Evolutionary conservation across 2,113 vertebrate genomes (phyloP).

Genomic region (Alethe castanea): DNA sequence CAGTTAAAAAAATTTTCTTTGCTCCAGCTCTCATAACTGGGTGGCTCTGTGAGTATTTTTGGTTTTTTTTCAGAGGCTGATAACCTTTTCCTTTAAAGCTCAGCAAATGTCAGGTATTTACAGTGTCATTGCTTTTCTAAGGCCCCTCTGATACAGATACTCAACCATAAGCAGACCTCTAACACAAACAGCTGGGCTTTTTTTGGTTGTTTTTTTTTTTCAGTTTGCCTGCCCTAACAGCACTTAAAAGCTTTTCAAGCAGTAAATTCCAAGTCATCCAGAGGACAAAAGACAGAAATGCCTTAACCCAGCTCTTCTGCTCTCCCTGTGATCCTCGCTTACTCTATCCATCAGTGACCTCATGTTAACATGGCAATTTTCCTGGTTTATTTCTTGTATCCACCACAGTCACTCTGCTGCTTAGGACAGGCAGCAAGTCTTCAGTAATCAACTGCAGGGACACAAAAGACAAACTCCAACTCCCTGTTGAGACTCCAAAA

Average conservation of each 20-base stretch:
- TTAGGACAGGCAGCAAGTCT: not conserved
- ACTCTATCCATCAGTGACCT: not conserved
- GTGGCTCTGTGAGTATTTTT: accelerated
- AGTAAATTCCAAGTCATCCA: slow-evolving; percentile 17
- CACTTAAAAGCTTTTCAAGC: slow-evolving; percentile 15
- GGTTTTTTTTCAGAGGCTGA: not conserved
- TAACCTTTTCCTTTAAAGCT: not conserved
- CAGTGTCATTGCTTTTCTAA: slow-evolving; percentile 9
- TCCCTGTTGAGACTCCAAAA: not conserved
- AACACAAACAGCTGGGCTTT: not conserved
- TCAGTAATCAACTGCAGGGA: not conserved
- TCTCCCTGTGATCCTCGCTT: not conserved
- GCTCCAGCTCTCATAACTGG: not conserved
- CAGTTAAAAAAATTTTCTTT: not conserved
- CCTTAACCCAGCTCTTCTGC: not conserved
- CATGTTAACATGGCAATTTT: not conserved
- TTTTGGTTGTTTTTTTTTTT: not conserved
- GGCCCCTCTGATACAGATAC: not conserved
- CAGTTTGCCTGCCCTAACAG: not conserved
- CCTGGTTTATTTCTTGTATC: not conserved
- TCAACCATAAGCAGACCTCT: not conserved
- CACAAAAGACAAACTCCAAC: not conserved
- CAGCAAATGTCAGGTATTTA: slow-evolving; percentile 25
- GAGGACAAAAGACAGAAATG: not conserved
- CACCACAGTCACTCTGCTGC: not conserved